Evolutionary conservation across 2,797 vertebrate genomes (phyloP).

Genomic region (Delichon dasypus): DNA sequence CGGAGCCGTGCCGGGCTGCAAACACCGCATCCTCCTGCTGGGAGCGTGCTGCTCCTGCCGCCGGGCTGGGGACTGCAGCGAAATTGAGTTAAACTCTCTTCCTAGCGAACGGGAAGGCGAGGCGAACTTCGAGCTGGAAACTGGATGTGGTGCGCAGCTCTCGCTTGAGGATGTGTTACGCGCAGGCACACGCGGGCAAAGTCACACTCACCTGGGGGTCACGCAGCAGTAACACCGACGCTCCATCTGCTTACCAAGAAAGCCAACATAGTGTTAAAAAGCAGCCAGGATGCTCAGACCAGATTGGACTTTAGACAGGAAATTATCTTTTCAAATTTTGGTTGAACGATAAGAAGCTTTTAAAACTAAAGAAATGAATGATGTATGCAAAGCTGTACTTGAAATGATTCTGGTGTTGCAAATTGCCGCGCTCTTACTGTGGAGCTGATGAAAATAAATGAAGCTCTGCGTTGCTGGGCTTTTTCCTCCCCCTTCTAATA

Average conservation of each 20-base stretch:
- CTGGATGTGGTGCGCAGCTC: not conserved
- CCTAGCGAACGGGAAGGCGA: not conserved
- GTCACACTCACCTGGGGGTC: slow-evolving; percentile 45
- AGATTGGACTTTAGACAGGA: slow-evolving; percentile 63
- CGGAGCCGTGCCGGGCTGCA: not conserved
- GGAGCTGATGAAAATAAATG: slow-evolving; percentile 81
- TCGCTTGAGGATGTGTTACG: not conserved
- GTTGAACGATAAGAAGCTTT: slow-evolving; percentile 74
- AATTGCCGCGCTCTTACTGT: slow-evolving; percentile 78
- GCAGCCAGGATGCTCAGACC: slow-evolving; percentile 46
- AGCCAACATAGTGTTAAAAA: slow-evolving; percentile 61
- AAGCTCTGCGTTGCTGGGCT: slow-evolving; percentile 74
- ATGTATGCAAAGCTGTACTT: slow-evolving; percentile 74
- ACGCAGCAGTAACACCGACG: not conserved
- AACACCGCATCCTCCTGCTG: not conserved
- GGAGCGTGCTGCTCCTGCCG: not conserved
- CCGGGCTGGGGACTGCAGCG: not conserved
- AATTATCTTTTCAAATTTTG: slow-evolving; percentile 70
- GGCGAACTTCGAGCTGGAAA: not conserved
- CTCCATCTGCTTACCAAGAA: slow-evolving; percentile 47
- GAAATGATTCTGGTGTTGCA: slow-evolving; percentile 79
- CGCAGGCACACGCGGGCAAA: not conserved
- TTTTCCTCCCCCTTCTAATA: slow-evolving; percentile 74
- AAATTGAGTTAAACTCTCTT: not conserved
- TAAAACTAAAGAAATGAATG: slow-evolving; percentile 72